These are phyloP conservation scores for Magallana ariakensis DNA, from an alignment of 1,140 invertebrate species.

Conservation along the genomic window DNA sequence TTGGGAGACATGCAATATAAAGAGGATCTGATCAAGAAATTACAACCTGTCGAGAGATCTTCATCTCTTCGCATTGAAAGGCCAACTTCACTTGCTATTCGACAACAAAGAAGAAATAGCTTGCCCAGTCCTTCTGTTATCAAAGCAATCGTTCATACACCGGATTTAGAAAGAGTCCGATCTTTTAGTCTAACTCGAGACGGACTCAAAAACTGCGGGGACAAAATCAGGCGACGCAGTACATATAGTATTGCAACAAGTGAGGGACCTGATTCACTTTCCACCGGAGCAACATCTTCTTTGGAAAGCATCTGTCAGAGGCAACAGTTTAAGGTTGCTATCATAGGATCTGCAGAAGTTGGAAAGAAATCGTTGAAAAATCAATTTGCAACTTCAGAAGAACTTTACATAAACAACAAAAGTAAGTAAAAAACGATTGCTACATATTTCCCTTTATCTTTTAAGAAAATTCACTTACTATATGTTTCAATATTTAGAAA, in stretches of 20 bases:
- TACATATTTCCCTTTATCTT: too few relatives aligned
- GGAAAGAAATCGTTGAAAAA: conserved; percentile 22
- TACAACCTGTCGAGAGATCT: neutral
- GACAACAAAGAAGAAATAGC: neutral
- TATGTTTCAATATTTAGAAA: too few relatives aligned
- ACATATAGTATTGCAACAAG: neutral
- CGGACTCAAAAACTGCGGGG: conserved; percentile 23
- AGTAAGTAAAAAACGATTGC: neutral
- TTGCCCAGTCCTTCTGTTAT: conserved; percentile 7
- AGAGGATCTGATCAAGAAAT: neutral
- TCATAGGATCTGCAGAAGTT: neutral
- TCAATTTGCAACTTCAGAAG: conserved; percentile 36
- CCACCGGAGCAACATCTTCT: neutral
- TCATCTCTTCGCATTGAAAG: conserved; percentile 15
- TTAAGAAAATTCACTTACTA: too few relatives aligned
- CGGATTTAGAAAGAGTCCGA: conserved; percentile 12
- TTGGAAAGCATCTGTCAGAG: neutral
- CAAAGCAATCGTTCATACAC: neutral
- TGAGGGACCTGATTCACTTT: neutral
- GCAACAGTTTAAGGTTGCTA: conserved; percentile 4
- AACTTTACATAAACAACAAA: conserved; percentile 4
- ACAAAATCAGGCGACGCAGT: conserved; percentile 22
- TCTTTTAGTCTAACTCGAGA: conserved; percentile 27
- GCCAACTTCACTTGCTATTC: neutral
- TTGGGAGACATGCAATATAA: neutral